Conservation (phyloP, 2,113 vertebrate genomes). For the Stigmatopora argus region DNA sequence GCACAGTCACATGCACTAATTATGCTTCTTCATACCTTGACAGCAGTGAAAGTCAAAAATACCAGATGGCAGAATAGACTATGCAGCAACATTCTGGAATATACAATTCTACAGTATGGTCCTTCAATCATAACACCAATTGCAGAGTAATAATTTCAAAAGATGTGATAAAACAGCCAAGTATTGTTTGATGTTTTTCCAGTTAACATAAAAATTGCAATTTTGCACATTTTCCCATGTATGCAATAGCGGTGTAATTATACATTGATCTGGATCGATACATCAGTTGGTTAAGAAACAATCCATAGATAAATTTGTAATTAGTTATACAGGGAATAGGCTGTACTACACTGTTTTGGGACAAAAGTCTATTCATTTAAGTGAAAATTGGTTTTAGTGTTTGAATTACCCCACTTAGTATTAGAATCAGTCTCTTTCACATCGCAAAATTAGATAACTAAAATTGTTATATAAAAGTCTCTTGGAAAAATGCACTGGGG, state of each 20-base stretch:
- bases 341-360: too few relatives aligned
- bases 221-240: not conserved
- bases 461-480: not conserved
- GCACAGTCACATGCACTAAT: not conserved
- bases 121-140: not conserved
- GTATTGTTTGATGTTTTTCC: not conserved
- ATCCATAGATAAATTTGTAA: too few relatives aligned
- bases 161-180: not conserved
- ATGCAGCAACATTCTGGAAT: not conserved
- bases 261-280: too few relatives aligned
- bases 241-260: not conserved
- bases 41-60: slow-evolving; percentile 10
- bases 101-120: not conserved
- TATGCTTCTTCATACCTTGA: slow-evolving; percentile 8
- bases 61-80: slow-evolving; percentile 4
- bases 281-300: too few relatives aligned
- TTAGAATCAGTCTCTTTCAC: not conserved
- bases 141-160: not conserved
- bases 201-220: not conserved
- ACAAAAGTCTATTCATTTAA: too few relatives aligned
- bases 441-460: not conserved
- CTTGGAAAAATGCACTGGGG: not conserved
- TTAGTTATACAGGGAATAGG: too few relatives aligned
- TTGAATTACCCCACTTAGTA: not conserved
- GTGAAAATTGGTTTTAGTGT: not conserved